Base-by-base conservation (phyloP, 2,797 vertebrate genomes). In the Hypotaenidia philippensis region DNA sequence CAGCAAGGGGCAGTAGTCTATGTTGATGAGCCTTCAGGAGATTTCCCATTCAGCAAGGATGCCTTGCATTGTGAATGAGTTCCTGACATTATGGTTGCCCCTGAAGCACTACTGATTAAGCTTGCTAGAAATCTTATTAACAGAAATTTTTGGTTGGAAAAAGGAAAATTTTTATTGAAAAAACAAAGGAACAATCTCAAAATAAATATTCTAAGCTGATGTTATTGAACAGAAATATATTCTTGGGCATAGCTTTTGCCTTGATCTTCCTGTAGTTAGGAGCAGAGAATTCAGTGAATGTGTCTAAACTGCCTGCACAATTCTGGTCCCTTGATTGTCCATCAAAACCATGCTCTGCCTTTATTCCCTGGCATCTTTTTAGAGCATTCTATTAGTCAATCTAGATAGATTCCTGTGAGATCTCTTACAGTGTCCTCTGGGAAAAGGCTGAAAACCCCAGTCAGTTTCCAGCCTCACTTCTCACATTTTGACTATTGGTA, bases 301-400 rank as follows among this genome's bases (percentile, higher is more conserved):
- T 55, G 14, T 60, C 57, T 81, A 78, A 93, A 84, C 22, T 60
- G 9, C 31, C 22, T 56, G 49, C 49, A 78, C 23, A 63, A 10
- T 91, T 89, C 65, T 50, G 27, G 9, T 78, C 31, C 26, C 45
- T 81, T 81, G 57, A 75, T 81, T 64, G 13, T 75, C 78, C 57
- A 75, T 83, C 59, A 83, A 87, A 93, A 71, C 22, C 21, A 44
- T 1, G 1, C 25, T 79, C 63, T 87, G 29, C 26, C 38, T 91
- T 95, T 89, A 57, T 74, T 92, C 38, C n/a, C 52, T 45, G 29
- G n/a, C 29, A 61, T 63, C 21, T 90, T 92, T 90, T 55, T 61
- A 86, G 88, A 77, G 20, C 14, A 50, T 77, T 83, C 31, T 14
- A 7, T 74, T 89, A 66, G 52, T 74, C 56, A 83, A 40, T 66